Conservation (phyloP, 2,113 vertebrate species). For the Xiphophorus hellerii region DNA sequence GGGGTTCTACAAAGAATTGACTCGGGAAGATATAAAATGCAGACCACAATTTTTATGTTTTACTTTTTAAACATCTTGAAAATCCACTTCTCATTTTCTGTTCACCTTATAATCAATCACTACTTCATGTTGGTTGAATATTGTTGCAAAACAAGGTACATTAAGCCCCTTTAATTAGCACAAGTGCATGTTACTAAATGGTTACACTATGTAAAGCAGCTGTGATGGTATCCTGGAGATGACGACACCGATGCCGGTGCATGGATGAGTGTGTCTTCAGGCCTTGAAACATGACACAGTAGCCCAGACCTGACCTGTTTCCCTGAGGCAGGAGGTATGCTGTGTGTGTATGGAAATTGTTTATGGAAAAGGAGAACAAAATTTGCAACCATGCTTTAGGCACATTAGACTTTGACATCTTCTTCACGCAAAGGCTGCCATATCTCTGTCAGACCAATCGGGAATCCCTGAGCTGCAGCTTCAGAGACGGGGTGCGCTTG, state of each 20-base stretch:
- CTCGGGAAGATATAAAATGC: too few species aligned
- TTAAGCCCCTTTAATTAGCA: background rate
- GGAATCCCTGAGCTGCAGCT: constrained; percentile 8
- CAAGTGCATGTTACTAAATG: background rate
- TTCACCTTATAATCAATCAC: background rate
- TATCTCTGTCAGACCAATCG: constrained; percentile 23
- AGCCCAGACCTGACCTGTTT: constrained; percentile 27
- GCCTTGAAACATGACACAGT: constrained; percentile 15
- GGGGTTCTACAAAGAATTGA: too few species aligned
- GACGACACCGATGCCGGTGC: background rate
- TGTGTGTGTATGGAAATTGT: background rate
- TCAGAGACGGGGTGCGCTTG: background rate
- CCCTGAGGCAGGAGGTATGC: constrained; percentile 23
- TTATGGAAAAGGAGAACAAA: constrained; percentile 8
- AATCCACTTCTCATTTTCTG: background rate
- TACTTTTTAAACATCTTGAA: too few species aligned
- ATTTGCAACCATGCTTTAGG: background rate
- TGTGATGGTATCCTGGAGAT: background rate
- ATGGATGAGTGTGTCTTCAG: constrained; percentile 11
- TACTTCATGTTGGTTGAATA: background rate
- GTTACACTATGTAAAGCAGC: background rate
- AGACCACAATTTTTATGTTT: too few species aligned
- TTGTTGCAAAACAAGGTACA: background rate
- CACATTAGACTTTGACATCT: background rate
- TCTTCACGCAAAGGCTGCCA: constrained; percentile 6